A percentile compares a stretch with the other conserved stretches of the same genome.
phyloP scores from a whole-genome alignment of 1,140 invertebrate species.

The Zaprionus capensis region DNA sequence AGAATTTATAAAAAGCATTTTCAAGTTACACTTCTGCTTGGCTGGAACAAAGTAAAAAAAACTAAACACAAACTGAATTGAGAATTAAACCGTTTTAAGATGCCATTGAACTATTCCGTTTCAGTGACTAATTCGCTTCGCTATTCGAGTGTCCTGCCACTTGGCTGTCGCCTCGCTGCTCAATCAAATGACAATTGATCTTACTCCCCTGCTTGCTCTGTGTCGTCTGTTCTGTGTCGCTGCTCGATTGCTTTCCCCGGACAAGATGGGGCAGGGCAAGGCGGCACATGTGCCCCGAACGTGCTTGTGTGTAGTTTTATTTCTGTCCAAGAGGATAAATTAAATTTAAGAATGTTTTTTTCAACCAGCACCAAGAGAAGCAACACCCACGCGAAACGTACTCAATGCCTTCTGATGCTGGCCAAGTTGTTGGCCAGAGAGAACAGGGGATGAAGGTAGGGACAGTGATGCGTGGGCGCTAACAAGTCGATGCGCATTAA shows the following conservation, averaged over 20 bases:
- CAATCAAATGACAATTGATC: slow-evolving; percentile 43
- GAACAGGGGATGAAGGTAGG: neutral
- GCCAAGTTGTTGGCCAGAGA: neutral
- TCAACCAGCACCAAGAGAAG: neutral
- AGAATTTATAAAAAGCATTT: neutral
- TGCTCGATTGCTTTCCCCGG: neutral
- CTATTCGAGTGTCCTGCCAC: slow-evolving; percentile 11
- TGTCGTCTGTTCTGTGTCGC: neutral
- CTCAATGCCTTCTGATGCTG: slow-evolving; percentile 15
- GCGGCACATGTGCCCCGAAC: neutral
- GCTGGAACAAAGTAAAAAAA: neutral
- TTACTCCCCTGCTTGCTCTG: neutral
- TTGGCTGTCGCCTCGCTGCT: slow-evolving; percentile 13
- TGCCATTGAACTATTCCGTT: slow-evolving; percentile 23
- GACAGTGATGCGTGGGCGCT: slow-evolving; percentile 19
- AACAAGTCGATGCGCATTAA: slow-evolving; percentile 61
- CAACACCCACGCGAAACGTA: slow-evolving; percentile 3
- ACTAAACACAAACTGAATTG: slow-evolving; percentile 2
- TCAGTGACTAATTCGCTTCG: slow-evolving; percentile 24
- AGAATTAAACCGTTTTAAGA: slow-evolving; percentile 13
- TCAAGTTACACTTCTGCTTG: slow-evolving; percentile 1
- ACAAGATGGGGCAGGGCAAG: neutral
- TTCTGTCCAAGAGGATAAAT: slow-evolving; percentile 34
- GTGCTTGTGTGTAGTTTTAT: slow-evolving; percentile 16
- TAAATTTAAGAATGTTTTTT: slow-evolving; percentile 44